These are phyloP conservation scores for Eulemur albifrons DNA, from an alignment of 2,797 vertebrate genomes.

Conservation along the genomic window DNA sequence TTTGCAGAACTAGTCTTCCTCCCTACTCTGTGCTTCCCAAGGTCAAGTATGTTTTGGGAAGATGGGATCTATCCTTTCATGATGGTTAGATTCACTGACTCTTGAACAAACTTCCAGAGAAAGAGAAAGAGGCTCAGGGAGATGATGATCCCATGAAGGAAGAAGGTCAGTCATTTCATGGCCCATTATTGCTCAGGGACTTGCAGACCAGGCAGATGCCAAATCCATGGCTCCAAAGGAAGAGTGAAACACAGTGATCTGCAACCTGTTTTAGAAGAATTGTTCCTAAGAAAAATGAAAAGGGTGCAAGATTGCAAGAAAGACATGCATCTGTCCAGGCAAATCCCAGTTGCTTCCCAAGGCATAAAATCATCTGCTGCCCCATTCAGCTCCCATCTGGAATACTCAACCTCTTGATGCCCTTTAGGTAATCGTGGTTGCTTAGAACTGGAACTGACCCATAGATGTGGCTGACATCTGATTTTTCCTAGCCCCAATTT, in stretches of 20 bases:
- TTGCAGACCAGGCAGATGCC: background rate
- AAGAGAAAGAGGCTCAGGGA: background rate
- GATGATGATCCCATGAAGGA: background rate
- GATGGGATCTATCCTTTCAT: background rate
- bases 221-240: background rate
- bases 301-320: background rate
- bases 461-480: background rate
- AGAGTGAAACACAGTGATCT: background rate
- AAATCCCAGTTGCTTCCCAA: background rate
- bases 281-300: constrained; percentile 12
- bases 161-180: background rate
- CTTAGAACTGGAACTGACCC: background rate
- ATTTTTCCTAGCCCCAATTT: background rate
- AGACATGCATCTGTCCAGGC: background rate
- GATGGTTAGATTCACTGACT: background rate
- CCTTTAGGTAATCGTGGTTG: background rate
- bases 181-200: background rate
- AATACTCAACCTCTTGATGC: background rate
- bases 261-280: background rate
- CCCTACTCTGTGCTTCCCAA: background rate
- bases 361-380: background rate
- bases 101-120: background rate
- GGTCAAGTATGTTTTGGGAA: background rate
- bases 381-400: background rate
- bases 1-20: background rate